Evolutionary conservation across 2,113 vertebrate genomes (phyloP).

Genomic region (Grantiella picta): DNA sequence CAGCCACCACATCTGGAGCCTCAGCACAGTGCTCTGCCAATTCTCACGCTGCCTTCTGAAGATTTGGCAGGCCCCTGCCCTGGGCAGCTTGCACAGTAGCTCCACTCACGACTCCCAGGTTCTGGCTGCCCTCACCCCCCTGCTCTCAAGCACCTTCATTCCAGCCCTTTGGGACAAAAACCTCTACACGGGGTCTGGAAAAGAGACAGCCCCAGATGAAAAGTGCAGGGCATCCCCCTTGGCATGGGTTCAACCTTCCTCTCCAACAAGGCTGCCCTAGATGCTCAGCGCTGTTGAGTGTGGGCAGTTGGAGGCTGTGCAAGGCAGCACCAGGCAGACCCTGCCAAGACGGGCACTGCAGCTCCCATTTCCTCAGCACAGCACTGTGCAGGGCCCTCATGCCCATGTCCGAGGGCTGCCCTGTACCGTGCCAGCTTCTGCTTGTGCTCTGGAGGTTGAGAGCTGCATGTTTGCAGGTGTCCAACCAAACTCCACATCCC

Average conservation of each 20-base stretch:
- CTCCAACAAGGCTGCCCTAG: background rate
- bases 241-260: background rate
- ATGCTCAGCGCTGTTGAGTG: background rate
- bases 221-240: background rate
- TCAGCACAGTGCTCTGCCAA: background rate
- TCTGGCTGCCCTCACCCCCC: background rate
- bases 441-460: background rate
- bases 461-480: conserved; percentile 43
- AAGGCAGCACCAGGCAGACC: background rate
- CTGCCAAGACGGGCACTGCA: background rate
- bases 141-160: background rate
- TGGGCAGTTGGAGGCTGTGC: background rate
- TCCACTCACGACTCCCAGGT: background rate
- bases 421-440: background rate
- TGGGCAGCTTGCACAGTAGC: background rate
- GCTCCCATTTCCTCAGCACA: background rate
- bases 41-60: background rate
- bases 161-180: background rate
- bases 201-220: background rate
- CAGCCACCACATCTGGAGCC: background rate
- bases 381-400: fast-evolving
- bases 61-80: background rate
- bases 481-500: conserved; percentile 34
- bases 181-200: background rate
- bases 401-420: background rate